Conservation (phyloP, 2,113 vertebrate species). For the Zapus hudsonius region DNA sequence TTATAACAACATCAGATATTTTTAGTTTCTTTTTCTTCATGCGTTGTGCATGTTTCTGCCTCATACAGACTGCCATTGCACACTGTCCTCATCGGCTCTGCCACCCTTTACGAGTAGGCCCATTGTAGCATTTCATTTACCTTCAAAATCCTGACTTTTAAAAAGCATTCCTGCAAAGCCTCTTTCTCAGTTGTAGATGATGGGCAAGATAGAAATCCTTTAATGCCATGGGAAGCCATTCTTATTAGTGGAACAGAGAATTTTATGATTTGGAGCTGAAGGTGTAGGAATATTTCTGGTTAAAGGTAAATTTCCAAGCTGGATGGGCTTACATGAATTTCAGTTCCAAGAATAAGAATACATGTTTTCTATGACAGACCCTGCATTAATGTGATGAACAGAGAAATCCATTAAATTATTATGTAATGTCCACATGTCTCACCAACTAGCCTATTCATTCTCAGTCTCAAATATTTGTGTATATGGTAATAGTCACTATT, state of each 20-base stretch:
- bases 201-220: conserved; percentile 9
- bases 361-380: not conserved
- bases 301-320: not conserved
- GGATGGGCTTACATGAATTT: not conserved
- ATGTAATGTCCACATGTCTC: not conserved
- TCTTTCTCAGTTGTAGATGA: not conserved
- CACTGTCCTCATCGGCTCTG: conserved; percentile 45
- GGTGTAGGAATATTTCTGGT: not conserved
- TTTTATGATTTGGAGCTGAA: not conserved
- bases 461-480: not conserved
- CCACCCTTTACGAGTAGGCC: not conserved
- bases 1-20: conserved; percentile 77
- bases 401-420: not conserved
- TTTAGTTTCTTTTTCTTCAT: conserved; percentile 72
- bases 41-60: conserved; percentile 64
- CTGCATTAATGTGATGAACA: not conserved
- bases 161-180: not conserved
- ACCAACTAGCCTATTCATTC: not conserved
- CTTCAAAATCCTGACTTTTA: not conserved
- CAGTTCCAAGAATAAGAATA: not conserved
- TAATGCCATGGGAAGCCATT: not conserved
- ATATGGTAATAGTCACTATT: not conserved
- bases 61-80: conserved; percentile 53
- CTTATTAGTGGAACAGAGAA: not conserved
- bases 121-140: conserved; percentile 25